Percentiles rank a stretch among this genome's conserved stretches.
phyloP scores from a whole-genome alignment of 2,113 vertebrate species.

The Setophaga petechia region DNA sequence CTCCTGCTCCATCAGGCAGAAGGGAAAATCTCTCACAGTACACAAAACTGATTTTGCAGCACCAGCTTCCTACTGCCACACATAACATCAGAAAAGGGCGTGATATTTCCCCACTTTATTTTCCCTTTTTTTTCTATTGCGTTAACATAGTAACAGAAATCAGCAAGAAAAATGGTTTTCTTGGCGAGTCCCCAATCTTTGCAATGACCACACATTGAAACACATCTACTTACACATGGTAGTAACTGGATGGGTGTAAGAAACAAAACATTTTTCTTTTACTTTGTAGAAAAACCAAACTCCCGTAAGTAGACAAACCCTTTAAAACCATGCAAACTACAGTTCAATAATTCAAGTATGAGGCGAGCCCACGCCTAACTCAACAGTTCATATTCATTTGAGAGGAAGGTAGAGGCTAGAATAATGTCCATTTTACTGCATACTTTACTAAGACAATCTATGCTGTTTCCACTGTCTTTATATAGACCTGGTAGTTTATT shows the following conservation, averaged over 20 bases:
- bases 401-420: neutral
- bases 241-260: neutral
- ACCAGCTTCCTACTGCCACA: neutral
- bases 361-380: neutral
- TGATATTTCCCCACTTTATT: neutral
- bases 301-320: neutral
- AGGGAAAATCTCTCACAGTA: neutral
- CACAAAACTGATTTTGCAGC: neutral
- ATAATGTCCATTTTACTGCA: neutral
- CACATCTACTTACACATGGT: neutral
- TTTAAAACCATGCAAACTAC: neutral
- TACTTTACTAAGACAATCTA: neutral
- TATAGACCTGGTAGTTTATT: neutral
- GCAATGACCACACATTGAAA: neutral
- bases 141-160: neutral
- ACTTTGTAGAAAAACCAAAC: neutral
- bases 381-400: neutral
- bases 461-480: neutral
- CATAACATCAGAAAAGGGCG: neutral
- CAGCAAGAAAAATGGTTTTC: neutral
- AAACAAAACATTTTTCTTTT: neutral
- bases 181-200: neutral
- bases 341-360: neutral
- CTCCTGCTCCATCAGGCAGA: neutral
- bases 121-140: neutral